Percentiles rank a stretch among this genome's conserved stretches.
phyloP scores from a whole-genome alignment of 2,113 vertebrate genomes.

The Numenius arquata region DNA sequence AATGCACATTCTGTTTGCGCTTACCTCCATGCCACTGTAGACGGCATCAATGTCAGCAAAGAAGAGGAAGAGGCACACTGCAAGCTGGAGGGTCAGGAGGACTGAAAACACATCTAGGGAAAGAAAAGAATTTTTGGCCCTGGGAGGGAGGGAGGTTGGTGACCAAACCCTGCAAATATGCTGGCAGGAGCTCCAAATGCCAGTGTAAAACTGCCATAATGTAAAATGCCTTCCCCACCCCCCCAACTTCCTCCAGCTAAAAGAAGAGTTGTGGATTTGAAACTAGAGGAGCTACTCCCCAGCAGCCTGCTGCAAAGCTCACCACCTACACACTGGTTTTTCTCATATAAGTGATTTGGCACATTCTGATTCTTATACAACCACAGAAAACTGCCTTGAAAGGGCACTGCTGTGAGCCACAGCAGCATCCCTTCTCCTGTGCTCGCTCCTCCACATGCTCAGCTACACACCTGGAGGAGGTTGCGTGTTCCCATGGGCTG shows the following conservation, averaged over 20 bases:
- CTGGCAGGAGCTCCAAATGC: background rate
- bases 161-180: background rate
- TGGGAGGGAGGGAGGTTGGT: background rate
- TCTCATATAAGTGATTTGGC: background rate
- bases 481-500: no score
- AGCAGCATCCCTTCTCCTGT: background rate
- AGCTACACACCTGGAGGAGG: fast-evolving
- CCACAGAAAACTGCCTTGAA: background rate
- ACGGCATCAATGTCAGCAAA: constrained; percentile 54
- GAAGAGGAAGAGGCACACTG: constrained; percentile 65
- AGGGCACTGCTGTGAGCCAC: background rate
- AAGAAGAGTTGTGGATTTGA: background rate
- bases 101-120: constrained; percentile 69
- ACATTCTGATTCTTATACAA: background rate
- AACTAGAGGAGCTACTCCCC: background rate
- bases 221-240: background rate
- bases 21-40: constrained; percentile 66
- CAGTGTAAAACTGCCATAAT: background rate
- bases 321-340: background rate
- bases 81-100: constrained; percentile 61
- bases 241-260: no score
- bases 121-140: background rate
- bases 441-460: fast-evolving
- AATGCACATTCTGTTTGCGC: background rate
- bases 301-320: background rate